These are phyloP conservation scores for Bursaphelenchus okinawaensis DNA, from an alignment of 2,888 invertebrate genomes.

Conservation along the genomic window DNA sequence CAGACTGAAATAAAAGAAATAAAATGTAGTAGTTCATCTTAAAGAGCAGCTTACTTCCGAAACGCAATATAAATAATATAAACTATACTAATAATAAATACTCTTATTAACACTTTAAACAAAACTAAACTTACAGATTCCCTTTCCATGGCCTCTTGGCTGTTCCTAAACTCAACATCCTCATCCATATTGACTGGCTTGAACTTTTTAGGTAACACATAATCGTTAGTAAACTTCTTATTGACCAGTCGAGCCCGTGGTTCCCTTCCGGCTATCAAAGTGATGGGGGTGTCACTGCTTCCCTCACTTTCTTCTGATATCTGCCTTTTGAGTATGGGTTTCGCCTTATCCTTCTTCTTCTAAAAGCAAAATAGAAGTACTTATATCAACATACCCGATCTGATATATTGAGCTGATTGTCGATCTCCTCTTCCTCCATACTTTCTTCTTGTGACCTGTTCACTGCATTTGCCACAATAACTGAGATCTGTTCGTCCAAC, in stretches of 20 bases:
- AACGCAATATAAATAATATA: too few species aligned
- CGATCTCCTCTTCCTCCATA: not conserved
- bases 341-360: not conserved
- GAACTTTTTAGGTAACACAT: slow-evolving; percentile 12
- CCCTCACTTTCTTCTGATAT: not conserved
- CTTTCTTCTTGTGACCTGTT: not conserved
- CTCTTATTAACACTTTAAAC: too few species aligned
- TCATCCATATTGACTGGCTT: not conserved
- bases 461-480: not conserved
- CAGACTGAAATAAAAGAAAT: too few species aligned
- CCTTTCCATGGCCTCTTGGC: not conserved
- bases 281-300: not conserved
- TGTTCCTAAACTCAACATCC: not conserved
- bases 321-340: not conserved
- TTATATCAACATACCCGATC: not conserved
- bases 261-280: slow-evolving; percentile 9
- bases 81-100: too few species aligned
- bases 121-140: not conserved
- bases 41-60: too few species aligned
- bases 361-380: too few species aligned
- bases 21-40: too few species aligned
- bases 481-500: not conserved
- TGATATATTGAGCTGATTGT: not conserved
- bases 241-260: slow-evolving; percentile 4
- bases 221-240: not conserved